These are phyloP conservation scores for Acanthopagrus latus DNA, from an alignment of 2,797 vertebrate genomes.

Conservation along the genomic window DNA sequence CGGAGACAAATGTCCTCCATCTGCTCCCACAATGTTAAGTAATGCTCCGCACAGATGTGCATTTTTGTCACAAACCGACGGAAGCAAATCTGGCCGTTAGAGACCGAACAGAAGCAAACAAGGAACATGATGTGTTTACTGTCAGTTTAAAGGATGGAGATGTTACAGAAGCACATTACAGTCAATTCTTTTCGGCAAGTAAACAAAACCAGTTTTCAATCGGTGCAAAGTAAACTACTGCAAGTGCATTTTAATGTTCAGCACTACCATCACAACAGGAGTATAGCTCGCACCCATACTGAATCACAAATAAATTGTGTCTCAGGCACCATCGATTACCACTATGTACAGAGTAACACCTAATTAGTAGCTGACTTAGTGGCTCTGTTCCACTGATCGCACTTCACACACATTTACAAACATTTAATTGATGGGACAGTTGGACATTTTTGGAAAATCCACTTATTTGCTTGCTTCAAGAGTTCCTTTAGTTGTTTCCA, in stretches of 20 bases:
- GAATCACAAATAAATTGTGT: neutral
- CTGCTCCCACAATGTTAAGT: conserved; percentile 13
- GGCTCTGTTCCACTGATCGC: neutral
- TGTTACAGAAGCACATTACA: conserved; percentile 4
- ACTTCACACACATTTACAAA: neutral
- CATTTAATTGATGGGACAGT: neutral
- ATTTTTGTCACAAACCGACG: conserved; percentile 45
- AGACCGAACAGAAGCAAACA: conserved; percentile 34
- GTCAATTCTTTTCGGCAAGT: conserved; percentile 14
- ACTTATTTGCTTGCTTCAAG: neutral
- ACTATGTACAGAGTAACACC: neutral
- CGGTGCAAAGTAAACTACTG: conserved; percentile 16
- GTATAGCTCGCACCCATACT: neutral
- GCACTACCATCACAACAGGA: neutral
- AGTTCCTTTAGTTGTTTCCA: neutral
- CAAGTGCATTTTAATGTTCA: neutral
- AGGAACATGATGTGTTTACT: conserved; percentile 32
- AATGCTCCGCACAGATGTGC: conserved; percentile 31
- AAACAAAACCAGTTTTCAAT: conserved; percentile 15
- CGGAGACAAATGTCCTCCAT: conserved; percentile 7
- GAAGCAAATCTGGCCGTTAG: conserved; percentile 39
- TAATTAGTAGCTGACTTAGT: neutral
- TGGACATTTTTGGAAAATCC: neutral
- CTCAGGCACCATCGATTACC: neutral
- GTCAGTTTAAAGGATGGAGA: conserved; percentile 41